Conservation (phyloP, 2,888 invertebrate species). For the Sminthurinus aureus region DNA sequence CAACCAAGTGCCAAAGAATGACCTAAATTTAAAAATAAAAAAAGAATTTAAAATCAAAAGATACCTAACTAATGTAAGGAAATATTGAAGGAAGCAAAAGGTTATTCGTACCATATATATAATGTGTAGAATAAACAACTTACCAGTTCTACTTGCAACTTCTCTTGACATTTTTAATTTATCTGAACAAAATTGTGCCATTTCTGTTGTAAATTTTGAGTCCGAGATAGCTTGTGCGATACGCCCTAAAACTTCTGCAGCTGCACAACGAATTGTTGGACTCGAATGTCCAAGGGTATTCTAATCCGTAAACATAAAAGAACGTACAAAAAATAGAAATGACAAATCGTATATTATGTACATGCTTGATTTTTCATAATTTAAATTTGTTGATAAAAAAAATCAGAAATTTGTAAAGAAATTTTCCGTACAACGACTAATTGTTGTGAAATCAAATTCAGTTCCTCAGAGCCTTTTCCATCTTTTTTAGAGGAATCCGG, state of each 20-base stretch:
- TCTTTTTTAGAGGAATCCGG: conserved; percentile 88
- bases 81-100: too few relatives aligned
- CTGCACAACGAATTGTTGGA: conserved; percentile 83
- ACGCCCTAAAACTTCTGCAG: conserved; percentile 93
- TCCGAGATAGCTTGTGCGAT: conserved; percentile 90
- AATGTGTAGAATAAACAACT: too few relatives aligned
- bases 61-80: too few relatives aligned
- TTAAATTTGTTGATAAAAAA: too few relatives aligned
- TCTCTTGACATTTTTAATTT: conserved; percentile 85
- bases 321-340: conserved; percentile 17
- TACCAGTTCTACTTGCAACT: conserved; percentile 78
- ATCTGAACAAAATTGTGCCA: conserved; percentile 90
- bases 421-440: conserved; percentile 49
- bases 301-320: too few relatives aligned
- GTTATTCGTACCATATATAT: too few relatives aligned
- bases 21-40: conserved; percentile 55
- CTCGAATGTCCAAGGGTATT: conserved; percentile 65
- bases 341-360: not conserved
- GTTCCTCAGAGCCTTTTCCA: conserved; percentile 61
- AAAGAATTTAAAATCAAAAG: too few relatives aligned
- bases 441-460: conserved; percentile 56
- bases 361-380: too few relatives aligned
- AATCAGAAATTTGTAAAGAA: not conserved
- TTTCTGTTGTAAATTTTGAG: conserved; percentile 84
- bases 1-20: conserved; percentile 95